Evolutionary conservation across 2,113 vertebrate species (phyloP).

Genomic region (Muscicapa adusta): DNA sequence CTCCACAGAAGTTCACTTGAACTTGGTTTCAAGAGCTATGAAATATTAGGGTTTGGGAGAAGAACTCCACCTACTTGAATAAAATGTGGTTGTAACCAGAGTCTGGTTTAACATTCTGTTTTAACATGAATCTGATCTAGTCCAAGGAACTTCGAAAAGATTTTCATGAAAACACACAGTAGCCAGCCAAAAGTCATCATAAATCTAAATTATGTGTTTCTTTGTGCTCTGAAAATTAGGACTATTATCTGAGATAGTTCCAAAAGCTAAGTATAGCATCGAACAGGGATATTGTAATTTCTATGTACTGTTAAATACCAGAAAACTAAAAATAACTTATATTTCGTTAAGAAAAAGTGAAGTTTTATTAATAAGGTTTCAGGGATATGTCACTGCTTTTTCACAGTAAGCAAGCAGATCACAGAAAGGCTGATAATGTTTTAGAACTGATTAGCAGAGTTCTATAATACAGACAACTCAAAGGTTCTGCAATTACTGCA

Average conservation of each 20-base stretch:
- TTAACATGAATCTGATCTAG: background rate
- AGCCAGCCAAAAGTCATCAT: background rate
- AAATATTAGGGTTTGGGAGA: background rate
- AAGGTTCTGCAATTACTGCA: background rate
- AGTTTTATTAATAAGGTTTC: background rate
- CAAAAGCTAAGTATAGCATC: background rate
- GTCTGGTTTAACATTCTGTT: background rate
- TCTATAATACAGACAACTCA: slow-evolving; percentile 26
- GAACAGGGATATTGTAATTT: background rate
- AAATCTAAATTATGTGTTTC: background rate
- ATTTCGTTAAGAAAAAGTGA: background rate
- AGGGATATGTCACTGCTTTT: background rate
- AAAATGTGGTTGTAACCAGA: background rate
- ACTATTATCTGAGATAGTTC: background rate
- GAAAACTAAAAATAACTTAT: background rate
- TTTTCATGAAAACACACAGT: background rate
- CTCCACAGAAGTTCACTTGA: background rate
- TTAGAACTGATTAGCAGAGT: slow-evolving; percentile 33
- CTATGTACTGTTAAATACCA: background rate
- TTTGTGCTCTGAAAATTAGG: background rate
- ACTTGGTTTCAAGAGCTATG: background rate
- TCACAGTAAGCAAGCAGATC: background rate
- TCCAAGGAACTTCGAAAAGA: background rate
- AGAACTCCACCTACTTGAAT: background rate
- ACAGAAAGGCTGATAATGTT: background rate